phyloP scores from a whole-genome alignment of 2,888 invertebrate species.

The Ornithoptera priamus region DNA sequence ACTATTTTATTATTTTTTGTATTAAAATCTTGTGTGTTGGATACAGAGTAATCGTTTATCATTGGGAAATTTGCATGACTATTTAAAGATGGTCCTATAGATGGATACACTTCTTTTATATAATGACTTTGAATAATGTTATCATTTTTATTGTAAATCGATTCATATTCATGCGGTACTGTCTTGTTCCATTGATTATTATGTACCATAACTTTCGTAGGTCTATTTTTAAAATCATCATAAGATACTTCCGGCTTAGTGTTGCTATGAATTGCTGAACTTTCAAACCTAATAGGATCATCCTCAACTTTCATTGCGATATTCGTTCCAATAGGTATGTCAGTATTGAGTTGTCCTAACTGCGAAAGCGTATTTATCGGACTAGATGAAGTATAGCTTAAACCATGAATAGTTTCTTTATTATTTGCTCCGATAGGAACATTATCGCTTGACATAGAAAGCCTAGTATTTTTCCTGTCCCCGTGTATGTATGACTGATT shows the following conservation, averaged over 20 bases:
- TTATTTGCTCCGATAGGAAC: conserved; percentile 62
- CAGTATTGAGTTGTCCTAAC: conserved; percentile 59
- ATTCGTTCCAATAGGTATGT: conserved; percentile 75
- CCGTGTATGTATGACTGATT: conserved; percentile 47
- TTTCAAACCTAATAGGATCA: conserved; percentile 55
- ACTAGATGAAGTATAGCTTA: conserved; percentile 66
- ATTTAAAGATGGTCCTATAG: conserved; percentile 52
- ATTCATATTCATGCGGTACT: conserved; percentile 34
- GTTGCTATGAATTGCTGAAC: conserved; percentile 53
- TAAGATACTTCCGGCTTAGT: conserved; percentile 47
- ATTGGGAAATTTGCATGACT: conserved; percentile 77
- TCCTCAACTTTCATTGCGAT: conserved; percentile 75
- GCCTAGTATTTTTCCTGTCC: conserved; percentile 54
- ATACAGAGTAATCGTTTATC: conserved; percentile 52
- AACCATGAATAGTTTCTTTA: conserved; percentile 52
- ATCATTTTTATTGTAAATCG: conserved; percentile 8
- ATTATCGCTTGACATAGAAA: conserved; percentile 65
- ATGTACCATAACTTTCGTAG: conserved; percentile 44
- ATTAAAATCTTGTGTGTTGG: conserved; percentile 15
- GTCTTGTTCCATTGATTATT: conserved; percentile 70
- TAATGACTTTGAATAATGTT: conserved; percentile 27
- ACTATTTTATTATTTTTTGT: conserved; percentile 39
- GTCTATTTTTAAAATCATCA: conserved; percentile 42
- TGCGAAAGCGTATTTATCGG: conserved; percentile 53
- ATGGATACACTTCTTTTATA: conserved; percentile 36